These are phyloP conservation scores for Sebastes fasciatus DNA, from an alignment of 2,113 vertebrate genomes.

Conservation along the genomic window DNA sequence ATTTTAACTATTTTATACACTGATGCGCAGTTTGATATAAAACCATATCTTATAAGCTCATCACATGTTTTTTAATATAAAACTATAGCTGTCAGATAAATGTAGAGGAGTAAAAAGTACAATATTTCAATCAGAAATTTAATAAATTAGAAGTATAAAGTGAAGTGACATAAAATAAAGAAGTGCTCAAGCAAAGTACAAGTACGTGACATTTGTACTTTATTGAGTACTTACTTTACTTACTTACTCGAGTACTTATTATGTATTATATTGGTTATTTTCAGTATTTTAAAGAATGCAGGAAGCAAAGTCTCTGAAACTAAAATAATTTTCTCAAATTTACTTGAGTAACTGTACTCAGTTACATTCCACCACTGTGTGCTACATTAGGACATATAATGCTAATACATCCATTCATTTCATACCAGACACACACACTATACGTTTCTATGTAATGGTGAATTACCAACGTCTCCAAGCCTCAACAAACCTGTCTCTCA, in stretches of 20 bases:
- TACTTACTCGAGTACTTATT: too few relatives aligned
- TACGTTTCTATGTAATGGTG: neutral
- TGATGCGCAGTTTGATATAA: neutral
- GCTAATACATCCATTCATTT: neutral
- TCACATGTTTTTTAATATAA: neutral
- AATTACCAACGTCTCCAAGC: neutral
- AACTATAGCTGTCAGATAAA: neutral
- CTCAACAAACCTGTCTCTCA: neutral
- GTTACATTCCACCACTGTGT: too few relatives aligned
- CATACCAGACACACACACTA: neutral
- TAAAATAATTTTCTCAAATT: too few relatives aligned
- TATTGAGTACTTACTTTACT: too few relatives aligned
- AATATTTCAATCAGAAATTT: neutral
- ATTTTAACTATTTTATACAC: neutral
- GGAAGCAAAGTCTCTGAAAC: too few relatives aligned
- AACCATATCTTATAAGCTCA: neutral
- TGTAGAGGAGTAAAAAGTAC: neutral
- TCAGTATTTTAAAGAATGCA: too few relatives aligned
- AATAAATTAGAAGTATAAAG: neutral
- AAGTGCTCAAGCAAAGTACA: too few relatives aligned
- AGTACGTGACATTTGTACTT: neutral
- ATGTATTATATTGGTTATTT: too few relatives aligned
- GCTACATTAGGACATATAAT: neutral
- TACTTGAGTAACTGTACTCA: too few relatives aligned
- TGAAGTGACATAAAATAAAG: neutral